A percentile compares a stretch with the other conserved stretches of the same genome.
These are phyloP conservation scores for Platalea minor DNA, from an alignment of 2,797 vertebrate genomes.

Conservation along the genomic window DNA sequence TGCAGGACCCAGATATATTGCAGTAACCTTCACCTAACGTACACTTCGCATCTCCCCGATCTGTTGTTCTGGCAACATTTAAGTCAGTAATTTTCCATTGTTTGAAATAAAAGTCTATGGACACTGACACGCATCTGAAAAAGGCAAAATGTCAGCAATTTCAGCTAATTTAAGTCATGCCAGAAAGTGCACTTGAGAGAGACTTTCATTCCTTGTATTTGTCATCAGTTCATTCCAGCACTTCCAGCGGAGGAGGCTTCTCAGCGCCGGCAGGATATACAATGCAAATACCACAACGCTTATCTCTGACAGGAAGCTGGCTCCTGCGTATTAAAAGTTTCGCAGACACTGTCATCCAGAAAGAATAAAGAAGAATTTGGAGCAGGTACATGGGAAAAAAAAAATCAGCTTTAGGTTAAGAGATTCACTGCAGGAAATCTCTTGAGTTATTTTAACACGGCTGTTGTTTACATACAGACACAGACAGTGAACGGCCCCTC, in stretches of 20 bases:
- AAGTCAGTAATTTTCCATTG: conserved; percentile 40
- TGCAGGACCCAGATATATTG: background rate
- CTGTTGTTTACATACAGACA: background rate
- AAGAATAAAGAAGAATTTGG: background rate
- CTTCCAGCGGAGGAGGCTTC: background rate
- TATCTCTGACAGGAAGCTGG: background rate
- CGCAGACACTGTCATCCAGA: background rate
- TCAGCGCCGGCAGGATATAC: background rate
- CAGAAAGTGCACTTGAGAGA: background rate
- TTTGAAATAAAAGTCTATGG: conserved; percentile 43
- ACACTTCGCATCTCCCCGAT: background rate
- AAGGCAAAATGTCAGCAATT: conserved; percentile 52
- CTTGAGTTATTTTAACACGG: rapidly evolving
- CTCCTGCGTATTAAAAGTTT: background rate
- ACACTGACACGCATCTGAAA: conserved; percentile 27
- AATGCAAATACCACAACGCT: background rate
- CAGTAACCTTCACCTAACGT: background rate
- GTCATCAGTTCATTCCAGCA: background rate
- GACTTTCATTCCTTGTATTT: conserved; percentile 41
- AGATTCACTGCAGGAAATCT: background rate
- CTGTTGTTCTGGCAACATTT: conserved; percentile 13
- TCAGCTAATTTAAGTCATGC: conserved; percentile 36
- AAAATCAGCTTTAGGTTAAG: background rate
- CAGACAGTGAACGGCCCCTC: background rate
- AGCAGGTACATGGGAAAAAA: background rate